Evolutionary conservation across 2,888 invertebrate species (phyloP), one percentile per base, ranked within the genome.

Genomic region (Tigriopus californicus): DNA sequence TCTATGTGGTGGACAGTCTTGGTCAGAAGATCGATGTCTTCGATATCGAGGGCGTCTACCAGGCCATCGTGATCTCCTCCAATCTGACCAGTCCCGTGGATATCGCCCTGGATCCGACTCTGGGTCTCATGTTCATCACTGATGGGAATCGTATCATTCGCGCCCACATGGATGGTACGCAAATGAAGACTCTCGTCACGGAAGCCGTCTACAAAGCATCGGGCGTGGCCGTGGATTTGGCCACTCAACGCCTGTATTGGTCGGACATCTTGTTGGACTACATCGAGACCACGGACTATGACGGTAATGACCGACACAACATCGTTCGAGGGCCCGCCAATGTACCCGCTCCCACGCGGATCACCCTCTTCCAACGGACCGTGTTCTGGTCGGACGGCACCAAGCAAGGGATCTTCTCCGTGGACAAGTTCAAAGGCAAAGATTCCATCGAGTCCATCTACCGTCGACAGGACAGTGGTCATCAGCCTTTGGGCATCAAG

Each of bases 21-120:
- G 91, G 91, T 0, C 88, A 91, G 70, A 90, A 89, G 74, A 83
- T 98, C 61, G 94, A 94, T 69, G 84, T 97, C 1, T 88, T 92
- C 68, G 90, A 91, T 70, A 74, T 92, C 64, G 83, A 82, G 65
- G 88, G 86, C 0, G 77, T 82, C 59, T 82, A 82, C 75, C 89
- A 95, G 69, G 90, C 90, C 0, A 86, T 95, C 12, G 88, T 89
- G 0, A 74, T 97, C 1, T 87, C 88, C 18, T 85, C 88, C 54
- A 92, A 94, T 69, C 75, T 97, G 6, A 90, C 90, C 33, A 83
- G 81, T 64, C 95, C 95, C 0, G 79, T 85, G 0, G 94, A 95
- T 69, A 77, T 98, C 59, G 92, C 89, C 0, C 73, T 98, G 15
- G 97, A 98, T 71, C 94, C 97, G 0, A 83, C 85, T 0, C 75